These are phyloP conservation scores for Drosophila tripunctata DNA, from an alignment of 2,888 invertebrate genomes.

Conservation along the genomic window DNA sequence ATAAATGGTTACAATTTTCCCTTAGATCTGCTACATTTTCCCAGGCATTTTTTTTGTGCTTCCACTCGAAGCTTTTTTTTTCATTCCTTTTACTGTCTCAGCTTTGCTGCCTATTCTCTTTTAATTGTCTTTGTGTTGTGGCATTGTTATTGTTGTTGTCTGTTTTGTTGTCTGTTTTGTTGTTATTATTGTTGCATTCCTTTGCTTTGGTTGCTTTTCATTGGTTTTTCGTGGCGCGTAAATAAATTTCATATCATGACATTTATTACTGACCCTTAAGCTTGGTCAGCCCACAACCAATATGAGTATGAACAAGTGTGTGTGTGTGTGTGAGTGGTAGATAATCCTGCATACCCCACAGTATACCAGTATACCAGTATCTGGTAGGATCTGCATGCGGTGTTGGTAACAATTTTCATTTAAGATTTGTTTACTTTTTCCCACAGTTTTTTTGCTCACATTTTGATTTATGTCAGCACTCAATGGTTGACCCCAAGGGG, in stretches of 20 bases:
- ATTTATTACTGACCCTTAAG: slow-evolving; percentile 80
- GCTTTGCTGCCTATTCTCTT: slow-evolving; percentile 37
- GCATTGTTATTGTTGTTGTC: slow-evolving; percentile 49
- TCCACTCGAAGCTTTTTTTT: slow-evolving; percentile 15
- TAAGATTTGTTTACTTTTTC: slow-evolving; percentile 67
- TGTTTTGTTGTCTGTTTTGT: slow-evolving; percentile 25
- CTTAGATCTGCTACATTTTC: slow-evolving; percentile 44
- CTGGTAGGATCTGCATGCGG: slow-evolving; percentile 47
- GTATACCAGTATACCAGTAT: slow-evolving; percentile 37
- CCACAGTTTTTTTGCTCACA: slow-evolving; percentile 15
- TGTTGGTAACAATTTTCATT: slow-evolving; percentile 78
- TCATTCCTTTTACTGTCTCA: slow-evolving; percentile 23
- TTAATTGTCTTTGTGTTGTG: slow-evolving; percentile 55
- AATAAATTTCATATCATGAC: slow-evolving; percentile 80
- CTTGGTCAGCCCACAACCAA: slow-evolving; percentile 45
- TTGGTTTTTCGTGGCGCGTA: slow-evolving; percentile 78
- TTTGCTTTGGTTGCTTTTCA: slow-evolving; percentile 62
- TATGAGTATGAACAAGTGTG: not conserved
- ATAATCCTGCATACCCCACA: too few species aligned
- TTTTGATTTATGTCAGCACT: slow-evolving; percentile 78
- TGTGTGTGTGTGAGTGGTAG: not conserved
- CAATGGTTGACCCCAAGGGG: slow-evolving; percentile 35
- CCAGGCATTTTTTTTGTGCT: slow-evolving; percentile 1
- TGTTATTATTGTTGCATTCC: slow-evolving; percentile 64
- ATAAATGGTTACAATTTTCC: slow-evolving; percentile 35